Evolutionary conservation across 2,113 vertebrate genomes (phyloP).

Genomic region (Synodontis membranacea): DNA sequence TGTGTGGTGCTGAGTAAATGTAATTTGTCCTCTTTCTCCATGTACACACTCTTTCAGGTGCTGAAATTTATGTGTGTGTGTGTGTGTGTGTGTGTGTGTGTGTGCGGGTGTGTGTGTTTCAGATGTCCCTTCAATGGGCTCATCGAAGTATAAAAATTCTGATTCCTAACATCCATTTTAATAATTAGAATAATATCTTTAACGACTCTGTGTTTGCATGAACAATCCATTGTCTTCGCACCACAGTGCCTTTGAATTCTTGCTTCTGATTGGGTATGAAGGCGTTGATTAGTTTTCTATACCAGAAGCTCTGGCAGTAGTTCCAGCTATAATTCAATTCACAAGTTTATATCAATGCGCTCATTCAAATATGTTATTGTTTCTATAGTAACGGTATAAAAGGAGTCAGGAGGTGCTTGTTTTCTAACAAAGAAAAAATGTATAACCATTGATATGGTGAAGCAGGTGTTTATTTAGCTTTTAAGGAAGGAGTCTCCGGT

Average conservation of each 20-base stretch:
- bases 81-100: constrained; percentile 4
- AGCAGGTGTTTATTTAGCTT: no score
- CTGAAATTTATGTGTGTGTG: not conserved
- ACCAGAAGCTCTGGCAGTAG: not conserved
- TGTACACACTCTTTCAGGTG: not conserved
- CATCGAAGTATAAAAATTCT: not conserved
- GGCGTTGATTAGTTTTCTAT: not conserved
- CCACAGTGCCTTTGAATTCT: not conserved
- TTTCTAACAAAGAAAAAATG: no score
- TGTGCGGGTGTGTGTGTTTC: not conserved
- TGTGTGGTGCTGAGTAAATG: constrained; percentile 2
- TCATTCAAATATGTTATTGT: no score
- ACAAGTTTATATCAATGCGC: not conserved
- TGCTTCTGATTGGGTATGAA: not conserved
- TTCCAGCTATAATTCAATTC: not conserved
- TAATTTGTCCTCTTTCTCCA: not conserved
- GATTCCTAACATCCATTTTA: not conserved
- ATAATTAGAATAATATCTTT: not conserved
- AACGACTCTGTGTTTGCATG: not conserved
- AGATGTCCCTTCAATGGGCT: not conserved
- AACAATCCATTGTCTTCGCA: not conserved
- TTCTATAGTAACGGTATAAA: no score
- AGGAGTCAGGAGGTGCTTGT: no score
- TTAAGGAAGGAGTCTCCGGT: no score
- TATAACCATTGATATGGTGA: no score